phyloP scores from a whole-genome alignment of 1,140 invertebrate species.

The Bombus cullumanus region DNA sequence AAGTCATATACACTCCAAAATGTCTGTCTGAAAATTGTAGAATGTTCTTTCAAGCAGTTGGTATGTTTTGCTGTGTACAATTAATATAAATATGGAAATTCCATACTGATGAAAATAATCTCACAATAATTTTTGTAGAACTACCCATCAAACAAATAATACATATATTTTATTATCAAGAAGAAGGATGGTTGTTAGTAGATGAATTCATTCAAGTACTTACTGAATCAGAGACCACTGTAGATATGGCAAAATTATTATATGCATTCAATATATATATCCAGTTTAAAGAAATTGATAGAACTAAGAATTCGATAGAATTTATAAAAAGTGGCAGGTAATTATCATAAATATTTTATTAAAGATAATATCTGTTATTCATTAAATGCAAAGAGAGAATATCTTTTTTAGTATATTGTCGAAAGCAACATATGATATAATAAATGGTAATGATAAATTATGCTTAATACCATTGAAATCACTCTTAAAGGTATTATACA shows the following conservation, averaged over 20 bases:
- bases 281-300: slow-evolving; percentile 53
- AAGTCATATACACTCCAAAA: neutral
- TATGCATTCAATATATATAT: slow-evolving; percentile 9
- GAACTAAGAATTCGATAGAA: slow-evolving; percentile 40
- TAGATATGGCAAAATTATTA: slow-evolving; percentile 42
- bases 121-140: slow-evolving; percentile 36
- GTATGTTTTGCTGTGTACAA: slow-evolving; percentile 28
- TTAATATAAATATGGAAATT: neutral
- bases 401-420: slow-evolving; percentile 59
- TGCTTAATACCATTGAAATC: slow-evolving; percentile 61
- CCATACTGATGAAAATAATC: neutral
- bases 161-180: slow-evolving; percentile 63
- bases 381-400: neutral
- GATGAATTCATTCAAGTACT: slow-evolving; percentile 67
- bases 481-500: slow-evolving; percentile 39
- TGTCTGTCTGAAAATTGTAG: no score
- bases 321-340: slow-evolving; percentile 64
- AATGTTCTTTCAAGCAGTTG: slow-evolving; percentile 24
- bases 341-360: slow-evolving; percentile 13
- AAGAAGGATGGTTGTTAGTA: slow-evolving; percentile 65
- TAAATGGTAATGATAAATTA: slow-evolving; percentile 43
- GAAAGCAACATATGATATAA: slow-evolving; percentile 44
- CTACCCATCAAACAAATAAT: slow-evolving; percentile 29
- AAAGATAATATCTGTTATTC: neutral
- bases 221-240: slow-evolving; percentile 44